Base-by-base conservation (phyloP, 2,888 invertebrate species). In the Pachymerium ferrugineum region DNA sequence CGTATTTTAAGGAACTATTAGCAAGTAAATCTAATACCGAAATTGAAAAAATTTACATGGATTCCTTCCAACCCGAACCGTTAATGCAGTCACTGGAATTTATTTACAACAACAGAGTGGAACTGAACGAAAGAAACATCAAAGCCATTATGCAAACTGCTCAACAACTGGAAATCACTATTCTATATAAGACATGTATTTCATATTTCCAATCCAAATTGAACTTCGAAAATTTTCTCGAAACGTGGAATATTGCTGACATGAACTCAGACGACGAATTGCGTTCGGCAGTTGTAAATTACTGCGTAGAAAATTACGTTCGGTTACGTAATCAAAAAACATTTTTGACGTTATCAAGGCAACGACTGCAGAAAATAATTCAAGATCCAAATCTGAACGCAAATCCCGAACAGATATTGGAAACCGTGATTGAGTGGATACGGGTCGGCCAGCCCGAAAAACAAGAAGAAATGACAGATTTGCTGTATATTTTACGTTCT, bases 241-340 rank as follows among this genome's bases (percentile, higher is more conserved):
- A 38, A 31, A 71, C 19, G 3, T 71, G 71, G 71, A 38, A 71
- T 35, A 38, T 71, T 38, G 35, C 71, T 22, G 71, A 71, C 22
- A 1, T n/a, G 22, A 22, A 33, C 38, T 16, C 28, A 6, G 71
- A 71, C 71, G 1, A 1, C 35, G 19, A 28, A 16, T n/a, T 71
- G 1, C 19, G 14, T 5, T 28, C 71, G 6, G 19, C 28, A 1
- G 71, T 71, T 1, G n/a, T 19, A 1, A 1, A 25, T 25, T 71
- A 19, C 25, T 71, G 71, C 25, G 38, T 71, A 1, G 38, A 31
- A 16, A 71, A 71, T 28, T 71, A 33, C 25, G 3, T 14, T 1
- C 30, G 28, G 6, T 19, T 71, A 8, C 14, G 33, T 1, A 38
- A 33, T 19, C 31, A 38, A 28, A 38, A 33, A 1, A 25, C 28